Evolutionary conservation across 2,797 vertebrate genomes (phyloP), one percentile per base, ranked within the genome.

Genomic region (Hafferia zeledoni): DNA sequence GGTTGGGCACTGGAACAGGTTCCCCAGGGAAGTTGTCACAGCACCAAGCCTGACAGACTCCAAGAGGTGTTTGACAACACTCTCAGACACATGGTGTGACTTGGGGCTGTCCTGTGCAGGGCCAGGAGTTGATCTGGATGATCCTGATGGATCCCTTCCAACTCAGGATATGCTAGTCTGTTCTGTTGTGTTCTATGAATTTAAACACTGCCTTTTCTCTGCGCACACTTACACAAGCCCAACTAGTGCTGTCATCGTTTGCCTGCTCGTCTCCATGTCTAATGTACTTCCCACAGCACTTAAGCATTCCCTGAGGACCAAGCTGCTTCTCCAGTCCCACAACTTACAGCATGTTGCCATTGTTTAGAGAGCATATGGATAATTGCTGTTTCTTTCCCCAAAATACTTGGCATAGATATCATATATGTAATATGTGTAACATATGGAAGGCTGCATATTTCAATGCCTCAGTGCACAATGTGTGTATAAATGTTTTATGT

Each of bases 161-260:
- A 2, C 24, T 77, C 59, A 41, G 15, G 12, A 31, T 28, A 31
- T 46, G 59, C 59, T 47, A 19, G 24, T 57, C 11, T 56, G 1
- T 39, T 31, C 11, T 23, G 5, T 63, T 43, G 11, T 19, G 10
- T 30, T 63, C 43, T 49, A 0, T 6, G 11, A 31, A 23, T 65
- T 53, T 20, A 50, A 63, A 33, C 0, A 0, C 33, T 16, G 28
- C 12, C 23, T 82, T 53, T 71, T 33, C 37, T 71, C 23, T 23
- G 57, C 8, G 3, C 4, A 2, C 27, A 3, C 35, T 2, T 39
- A 4, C 44, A 10, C 3, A 0, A 33, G 18, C 19, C 24, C 16
- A 8, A 30, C 43, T 28, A 4, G 18, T 15, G 50, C 37, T 0
- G 0, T 39, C 27, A 2, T 3, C 6, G 16, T 60, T 79, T 37